Conservation (phyloP, 1,140 invertebrate genomes). For the Trachelipus rathkii region DNA sequence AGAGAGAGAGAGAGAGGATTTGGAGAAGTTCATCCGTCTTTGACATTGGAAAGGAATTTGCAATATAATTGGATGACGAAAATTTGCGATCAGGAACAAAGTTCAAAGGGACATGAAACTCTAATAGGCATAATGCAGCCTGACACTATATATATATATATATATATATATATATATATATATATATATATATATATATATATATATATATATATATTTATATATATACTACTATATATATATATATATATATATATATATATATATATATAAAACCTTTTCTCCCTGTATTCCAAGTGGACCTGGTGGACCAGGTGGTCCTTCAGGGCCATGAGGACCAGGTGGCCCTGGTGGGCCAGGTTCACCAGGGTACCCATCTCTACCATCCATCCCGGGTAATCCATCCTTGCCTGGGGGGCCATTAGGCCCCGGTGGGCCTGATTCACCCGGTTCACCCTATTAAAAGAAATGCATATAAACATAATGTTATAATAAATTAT, state of each 20-base stretch:
- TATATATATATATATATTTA: no score
- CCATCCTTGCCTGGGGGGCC: constrained; percentile 71
- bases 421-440: constrained; percentile 78
- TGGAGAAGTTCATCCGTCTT: no score
- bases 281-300: constrained; percentile 65
- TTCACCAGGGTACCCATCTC: constrained; percentile 55
- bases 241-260: no score
- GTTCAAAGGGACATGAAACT: no score
- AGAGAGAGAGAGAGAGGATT: no score
- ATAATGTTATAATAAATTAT: neutral
- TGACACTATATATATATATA: no score
- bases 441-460: constrained; percentile 84
- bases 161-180: neutral
- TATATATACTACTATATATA: no score
- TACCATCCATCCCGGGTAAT: constrained; percentile 72
- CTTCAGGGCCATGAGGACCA: constrained; percentile 59
- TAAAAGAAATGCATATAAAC: constrained; percentile 24
- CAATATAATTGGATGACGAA: no score
- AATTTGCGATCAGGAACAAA: no score
- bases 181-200: neutral
- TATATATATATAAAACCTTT: constrained; percentile 17
- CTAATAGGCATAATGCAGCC: no score
- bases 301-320: constrained; percentile 61
- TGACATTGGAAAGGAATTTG: no score
- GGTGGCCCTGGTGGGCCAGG: constrained; percentile 65